Evolutionary conservation across 2,797 vertebrate species (phyloP).

Genomic region (Galaxias olidus): DNA sequence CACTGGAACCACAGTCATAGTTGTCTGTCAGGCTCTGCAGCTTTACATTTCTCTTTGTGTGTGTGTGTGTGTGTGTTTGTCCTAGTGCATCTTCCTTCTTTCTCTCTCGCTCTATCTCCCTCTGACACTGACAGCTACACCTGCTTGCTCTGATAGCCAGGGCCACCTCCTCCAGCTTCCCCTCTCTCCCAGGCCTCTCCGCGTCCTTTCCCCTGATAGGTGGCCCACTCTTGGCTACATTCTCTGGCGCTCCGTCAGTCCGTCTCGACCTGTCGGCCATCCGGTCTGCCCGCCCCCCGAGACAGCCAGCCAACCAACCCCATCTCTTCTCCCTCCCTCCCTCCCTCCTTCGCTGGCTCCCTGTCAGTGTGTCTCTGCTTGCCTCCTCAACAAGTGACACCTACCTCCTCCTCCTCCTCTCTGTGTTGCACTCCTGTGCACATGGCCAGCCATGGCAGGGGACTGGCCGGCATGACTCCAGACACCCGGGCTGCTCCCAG

Average conservation of each 20-base stretch:
- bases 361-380: slow-evolving; percentile 38
- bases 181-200: not conserved
- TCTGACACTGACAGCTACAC: slow-evolving; percentile 49
- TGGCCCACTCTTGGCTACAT: slow-evolving; percentile 42
- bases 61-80: slow-evolving; percentile 12
- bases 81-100: slow-evolving; percentile 15
- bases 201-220: slow-evolving; percentile 22
- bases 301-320: slow-evolving; percentile 2
- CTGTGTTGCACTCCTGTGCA: slow-evolving; percentile 34
- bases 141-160: slow-evolving; percentile 53
- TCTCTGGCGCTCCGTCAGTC: slow-evolving; percentile 36
- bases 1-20: no score
- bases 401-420: slow-evolving; percentile 8
- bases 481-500: not conserved
- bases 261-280: slow-evolving; percentile 23
- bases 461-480: not conserved
- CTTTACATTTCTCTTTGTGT: no score
- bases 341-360: not conserved
- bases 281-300: not conserved
- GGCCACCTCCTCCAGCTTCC: slow-evolving; percentile 18
- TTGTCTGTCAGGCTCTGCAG: no score
- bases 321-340: not conserved
- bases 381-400: no score
- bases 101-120: slow-evolving; percentile 27
- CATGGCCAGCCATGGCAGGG: slow-evolving; percentile 25